phyloP scores from a whole-genome alignment of 2,888 invertebrate species.

The Didymodactylos carnosus region DNA sequence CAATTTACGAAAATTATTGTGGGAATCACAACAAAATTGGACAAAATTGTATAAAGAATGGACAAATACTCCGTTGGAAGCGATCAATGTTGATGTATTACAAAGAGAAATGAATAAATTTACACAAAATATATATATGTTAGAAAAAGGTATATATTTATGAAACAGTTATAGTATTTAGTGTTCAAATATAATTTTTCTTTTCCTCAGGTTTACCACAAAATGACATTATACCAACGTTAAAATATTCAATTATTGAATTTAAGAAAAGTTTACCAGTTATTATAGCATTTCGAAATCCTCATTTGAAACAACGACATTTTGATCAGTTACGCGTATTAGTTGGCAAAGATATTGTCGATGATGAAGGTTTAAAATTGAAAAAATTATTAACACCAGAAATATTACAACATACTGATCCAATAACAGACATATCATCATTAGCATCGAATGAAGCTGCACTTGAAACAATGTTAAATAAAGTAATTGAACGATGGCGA shows the following conservation, averaged over 20 bases:
- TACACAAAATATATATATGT: slow-evolving; percentile 34
- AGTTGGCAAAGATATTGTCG: slow-evolving; percentile 27
- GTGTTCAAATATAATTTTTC: neutral
- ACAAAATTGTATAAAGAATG: slow-evolving; percentile 27
- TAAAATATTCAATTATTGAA: slow-evolving; percentile 30
- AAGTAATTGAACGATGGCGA: slow-evolving; percentile 22
- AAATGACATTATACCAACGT: slow-evolving; percentile 30
- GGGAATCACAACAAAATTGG: slow-evolving; percentile 33
- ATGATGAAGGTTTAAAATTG: slow-evolving; percentile 18
- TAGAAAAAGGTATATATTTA: slow-evolving; percentile 30
- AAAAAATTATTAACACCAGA: slow-evolving; percentile 16
- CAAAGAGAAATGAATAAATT: slow-evolving; percentile 33
- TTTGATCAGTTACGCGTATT: slow-evolving; percentile 30
- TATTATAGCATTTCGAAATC: slow-evolving; percentile 32
- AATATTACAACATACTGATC: slow-evolving; percentile 31
- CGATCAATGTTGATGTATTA: slow-evolving; percentile 27
- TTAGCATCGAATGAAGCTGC: slow-evolving; percentile 34
- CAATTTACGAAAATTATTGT: slow-evolving; percentile 28
- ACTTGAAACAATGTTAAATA: slow-evolving; percentile 31
- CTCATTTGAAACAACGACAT: slow-evolving; percentile 28
- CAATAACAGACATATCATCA: slow-evolving; percentile 33
- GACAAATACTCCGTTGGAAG: slow-evolving; percentile 28
- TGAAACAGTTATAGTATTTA: neutral
- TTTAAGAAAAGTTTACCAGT: slow-evolving; percentile 34
- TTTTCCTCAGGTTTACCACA: slow-evolving; percentile 25